Evolutionary conservation across 2,888 invertebrate genomes (phyloP), one percentile per base, ranked within the genome.

Genomic region (Blastobasis adustella): DNA sequence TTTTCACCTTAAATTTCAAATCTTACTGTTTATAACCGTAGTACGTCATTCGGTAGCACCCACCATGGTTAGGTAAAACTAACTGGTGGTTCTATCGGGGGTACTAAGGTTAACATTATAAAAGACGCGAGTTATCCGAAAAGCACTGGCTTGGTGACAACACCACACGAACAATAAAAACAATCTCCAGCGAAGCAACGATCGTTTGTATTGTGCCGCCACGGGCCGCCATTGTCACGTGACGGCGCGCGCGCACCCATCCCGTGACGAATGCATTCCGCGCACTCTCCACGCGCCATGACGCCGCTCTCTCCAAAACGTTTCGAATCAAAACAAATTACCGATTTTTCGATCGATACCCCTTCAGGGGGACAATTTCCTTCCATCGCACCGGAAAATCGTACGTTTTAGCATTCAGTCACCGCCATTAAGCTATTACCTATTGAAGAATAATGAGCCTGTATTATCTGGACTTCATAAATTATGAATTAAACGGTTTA

Each of bases 211-310:
- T 23, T 23, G 23, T 23, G 23, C 23, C 23, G 23, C 23, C 23
- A n/a, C 46, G 8, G 46, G 38, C 10, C 23, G 42, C 37, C 49
- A 43, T 5, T 43, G 42, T 74, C 73, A 74, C 78, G 78, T 70
- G 73, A 59, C 56, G 52, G 43, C 69, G 76, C 74, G 67, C 71
- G 75, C 77, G 72, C 74, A 62, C 57, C 59, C 47, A 56, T 59
- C 61, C 78, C 79, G 79, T 79, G 60, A 64, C 86, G 67, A 86
- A 86, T 83, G 67, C 68, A 79, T 81, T 78, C 64, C 64, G 64
- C 67, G 58, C 79, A 74, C 70, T 79, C 79, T 65, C 58, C 67
- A 66, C 57, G 62, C 70, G 83, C 83, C 85, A 84, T 82, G 65
- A 23, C 23, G 23, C 23, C 23, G 23, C 23, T 23, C 23, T 23